Percentiles rank a stretch among this genome's conserved stretches.
Evolutionary conservation across 2,888 invertebrate species (phyloP).

Genomic region (Lycocerus yunnanus): DNA sequence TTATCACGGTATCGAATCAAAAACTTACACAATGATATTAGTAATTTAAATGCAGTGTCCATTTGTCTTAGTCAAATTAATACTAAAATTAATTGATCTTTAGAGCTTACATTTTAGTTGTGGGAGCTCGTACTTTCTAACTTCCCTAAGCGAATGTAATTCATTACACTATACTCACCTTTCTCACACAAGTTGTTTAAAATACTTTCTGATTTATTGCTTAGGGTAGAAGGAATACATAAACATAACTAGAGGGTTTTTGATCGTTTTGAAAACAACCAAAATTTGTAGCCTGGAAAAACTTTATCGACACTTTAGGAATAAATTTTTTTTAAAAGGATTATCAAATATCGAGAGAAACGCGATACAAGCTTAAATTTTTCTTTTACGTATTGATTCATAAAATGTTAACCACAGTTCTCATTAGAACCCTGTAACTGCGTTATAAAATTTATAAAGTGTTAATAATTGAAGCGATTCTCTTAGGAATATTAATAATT

Average conservation of each 20-base stretch:
- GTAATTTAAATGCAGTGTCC: background rate
- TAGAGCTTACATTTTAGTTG: constrained; percentile 2
- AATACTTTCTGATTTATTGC: constrained; percentile 25
- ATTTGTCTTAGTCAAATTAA: background rate
- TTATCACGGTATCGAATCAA: background rate
- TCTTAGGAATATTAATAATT: background rate
- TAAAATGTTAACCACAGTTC: background rate
- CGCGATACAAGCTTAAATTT: background rate
- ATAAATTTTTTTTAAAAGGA: background rate
- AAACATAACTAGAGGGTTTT: constrained; percentile 22
- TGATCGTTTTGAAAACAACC: constrained; percentile 17
- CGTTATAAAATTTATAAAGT: background rate
- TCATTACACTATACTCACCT: constrained; percentile 24
- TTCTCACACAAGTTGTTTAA: constrained; percentile 25
- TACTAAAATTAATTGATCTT: background rate
- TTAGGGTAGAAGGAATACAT: constrained; percentile 24
- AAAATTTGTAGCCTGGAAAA: constrained; percentile 25
- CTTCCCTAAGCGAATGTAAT: constrained; percentile 14
- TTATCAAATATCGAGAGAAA: background rate
- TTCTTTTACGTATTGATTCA: background rate
- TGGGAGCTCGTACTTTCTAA: constrained; percentile 4
- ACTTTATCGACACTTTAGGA: constrained; percentile 14
- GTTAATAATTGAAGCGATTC: background rate
- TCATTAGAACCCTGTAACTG: background rate
- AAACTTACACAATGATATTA: background rate